These are phyloP conservation scores for Ephialtes manifestator DNA, from an alignment of 2,888 invertebrate species.

Conservation along the genomic window DNA sequence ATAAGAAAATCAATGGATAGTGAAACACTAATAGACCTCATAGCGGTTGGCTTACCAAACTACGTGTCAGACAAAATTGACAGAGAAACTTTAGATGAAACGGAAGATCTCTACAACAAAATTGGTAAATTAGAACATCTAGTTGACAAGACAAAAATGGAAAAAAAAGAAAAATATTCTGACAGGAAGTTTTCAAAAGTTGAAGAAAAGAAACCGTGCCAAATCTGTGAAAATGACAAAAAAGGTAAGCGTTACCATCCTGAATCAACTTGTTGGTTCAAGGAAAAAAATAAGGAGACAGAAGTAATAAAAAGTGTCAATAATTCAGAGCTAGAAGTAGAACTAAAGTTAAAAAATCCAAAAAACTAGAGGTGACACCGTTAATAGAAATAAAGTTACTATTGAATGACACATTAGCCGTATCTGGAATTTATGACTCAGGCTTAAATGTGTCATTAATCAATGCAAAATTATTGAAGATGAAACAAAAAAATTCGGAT, in stretches of 20 bases:
- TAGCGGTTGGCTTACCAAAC: too few species aligned
- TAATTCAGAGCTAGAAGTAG: constrained; percentile 67
- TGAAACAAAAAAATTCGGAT: constrained; percentile 56
- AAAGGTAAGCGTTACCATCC: constrained; percentile 44
- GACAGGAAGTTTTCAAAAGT: neutral
- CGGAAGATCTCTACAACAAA: too few species aligned
- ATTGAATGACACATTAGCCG: too few species aligned
- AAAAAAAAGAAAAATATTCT: constrained; percentile 29
- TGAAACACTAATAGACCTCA: too few species aligned
- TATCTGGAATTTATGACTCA: constrained; percentile 65
- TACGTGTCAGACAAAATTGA: too few species aligned
- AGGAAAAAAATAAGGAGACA: constrained; percentile 57
- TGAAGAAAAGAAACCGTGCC: constrained; percentile 34
- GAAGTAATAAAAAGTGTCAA: constrained; percentile 68
- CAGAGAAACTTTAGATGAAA: too few species aligned
- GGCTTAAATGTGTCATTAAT: constrained; percentile 72
- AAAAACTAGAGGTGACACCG: constrained; percentile 60
- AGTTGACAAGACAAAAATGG: constrained; percentile 42
- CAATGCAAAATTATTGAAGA: constrained; percentile 69
- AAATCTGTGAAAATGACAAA: constrained; percentile 28
- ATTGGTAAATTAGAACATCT: too few species aligned
- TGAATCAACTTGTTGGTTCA: constrained; percentile 48
- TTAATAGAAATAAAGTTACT: too few species aligned
- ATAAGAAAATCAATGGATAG: constrained; percentile 27
- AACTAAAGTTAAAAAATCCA: constrained; percentile 58